Evolutionary conservation across 2,797 vertebrate species (phyloP).

Genomic region (Pelobates cultripes): DNA sequence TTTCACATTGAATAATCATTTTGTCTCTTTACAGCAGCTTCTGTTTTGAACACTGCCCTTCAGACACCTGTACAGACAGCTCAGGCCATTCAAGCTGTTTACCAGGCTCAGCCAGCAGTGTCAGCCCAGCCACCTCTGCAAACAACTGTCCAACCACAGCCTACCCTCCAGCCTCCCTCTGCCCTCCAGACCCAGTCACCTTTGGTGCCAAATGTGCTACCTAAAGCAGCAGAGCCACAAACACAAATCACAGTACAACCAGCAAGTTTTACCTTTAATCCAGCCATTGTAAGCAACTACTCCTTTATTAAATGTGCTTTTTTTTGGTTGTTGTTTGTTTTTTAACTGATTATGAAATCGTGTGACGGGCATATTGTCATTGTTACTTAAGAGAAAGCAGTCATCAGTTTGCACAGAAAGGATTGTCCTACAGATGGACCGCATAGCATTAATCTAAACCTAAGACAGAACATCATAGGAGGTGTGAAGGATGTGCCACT

Average conservation of each 20-base stretch:
- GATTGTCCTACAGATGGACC: too few species aligned
- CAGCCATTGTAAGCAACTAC: conserved; percentile 83
- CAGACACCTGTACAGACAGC: conserved; percentile 64
- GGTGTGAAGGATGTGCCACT: too few species aligned
- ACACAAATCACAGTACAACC: conserved; percentile 85
- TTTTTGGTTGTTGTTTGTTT: too few species aligned
- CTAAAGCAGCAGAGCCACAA: conserved; percentile 75
- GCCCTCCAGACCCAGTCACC: conserved; percentile 72
- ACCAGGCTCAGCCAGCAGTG: conserved; percentile 80
- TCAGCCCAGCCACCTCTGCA: conserved; percentile 75
- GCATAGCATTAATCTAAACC: too few species aligned
- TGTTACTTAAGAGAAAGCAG: too few species aligned
- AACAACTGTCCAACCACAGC: conserved; percentile 72
- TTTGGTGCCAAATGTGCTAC: conserved; percentile 64
- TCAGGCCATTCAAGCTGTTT: conserved; percentile 63
- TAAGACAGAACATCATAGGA: too few species aligned
- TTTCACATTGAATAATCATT: background rate
- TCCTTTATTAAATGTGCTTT: background rate
- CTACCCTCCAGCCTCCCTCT: conserved; percentile 69
- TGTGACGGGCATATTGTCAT: too few species aligned
- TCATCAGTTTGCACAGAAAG: too few species aligned
- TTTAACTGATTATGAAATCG: too few species aligned
- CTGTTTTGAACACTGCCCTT: conserved; percentile 80
- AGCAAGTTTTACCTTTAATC: conserved; percentile 88
- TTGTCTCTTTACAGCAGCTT: conserved; percentile 74